Base-by-base conservation (phyloP, 2,888 invertebrate genomes). In the Formica aserva region DNA sequence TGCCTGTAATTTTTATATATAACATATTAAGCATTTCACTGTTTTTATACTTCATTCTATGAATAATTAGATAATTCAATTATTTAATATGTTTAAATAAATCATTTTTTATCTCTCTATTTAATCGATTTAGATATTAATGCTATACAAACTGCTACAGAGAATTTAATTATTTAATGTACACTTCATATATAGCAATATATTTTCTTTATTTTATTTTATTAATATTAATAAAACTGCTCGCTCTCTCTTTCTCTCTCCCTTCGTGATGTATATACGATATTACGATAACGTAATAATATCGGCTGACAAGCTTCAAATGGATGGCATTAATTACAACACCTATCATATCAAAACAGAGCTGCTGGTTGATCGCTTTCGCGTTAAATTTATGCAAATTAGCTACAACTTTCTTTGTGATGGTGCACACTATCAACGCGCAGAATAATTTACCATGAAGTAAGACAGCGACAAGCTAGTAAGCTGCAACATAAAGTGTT, bases 401-500 rank as follows among this genome's bases (percentile, higher is more conserved):
- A 65, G n/a, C n/a, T 65, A n/a, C n/a, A 65, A 76, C 52, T 76
- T 76, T 76, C 75, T 75, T 75, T 75, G 22, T 32, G 65, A 26
- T 9, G 26, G 18, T n/a, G 15, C n/a, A 52, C 48, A 26, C 35
- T 38, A 65, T 35, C 26, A 65, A 65, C n/a, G 76, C 26, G 26
- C 38, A 38, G 65, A 55, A 65, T 76, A 66, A 76, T 55, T 76
- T 76, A 66, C 32, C 65, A 55, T 52, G 38, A 66, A 26, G 26
- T 76, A 76, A 76, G 76, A 75, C 32, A 45, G 32, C 15, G 52
- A 76, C 65, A 55, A 65, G 52, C 52, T 26, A 38, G n/a, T 76
- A 66, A 76, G n/a, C 52, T 55, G 65, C 13, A 65, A 38, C 38
- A 52, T 52, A 76, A 65, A 76, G 52, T 65, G 38, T 65, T 52